phyloP scores from a whole-genome alignment of 2,888 invertebrate genomes.

The Lasioglossum villosulum region DNA sequence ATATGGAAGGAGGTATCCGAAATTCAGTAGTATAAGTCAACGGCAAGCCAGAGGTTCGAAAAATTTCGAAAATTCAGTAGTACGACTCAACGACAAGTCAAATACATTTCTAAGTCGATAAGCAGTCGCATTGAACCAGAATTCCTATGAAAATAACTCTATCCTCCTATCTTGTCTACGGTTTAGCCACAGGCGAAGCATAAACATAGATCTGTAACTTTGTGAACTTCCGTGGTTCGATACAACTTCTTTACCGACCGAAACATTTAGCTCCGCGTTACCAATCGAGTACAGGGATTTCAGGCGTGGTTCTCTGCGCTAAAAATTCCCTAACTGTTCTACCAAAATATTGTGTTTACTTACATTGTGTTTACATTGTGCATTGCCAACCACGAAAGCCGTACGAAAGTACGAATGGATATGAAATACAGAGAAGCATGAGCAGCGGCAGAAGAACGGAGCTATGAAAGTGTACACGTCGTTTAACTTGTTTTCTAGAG shows the following conservation, averaged over 20 bases:
- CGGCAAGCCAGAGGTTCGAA: too few species aligned
- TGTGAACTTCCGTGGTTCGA: neutral
- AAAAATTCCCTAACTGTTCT: neutral
- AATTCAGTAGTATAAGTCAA: too few species aligned
- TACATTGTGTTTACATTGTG: neutral
- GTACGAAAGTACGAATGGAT: neutral
- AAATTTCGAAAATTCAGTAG: too few species aligned
- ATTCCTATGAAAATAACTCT: too few species aligned
- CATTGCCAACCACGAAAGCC: neutral
- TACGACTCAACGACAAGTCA: too few species aligned
- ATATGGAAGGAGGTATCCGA: too few species aligned
- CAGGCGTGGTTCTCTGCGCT: neutral
- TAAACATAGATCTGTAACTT: neutral
- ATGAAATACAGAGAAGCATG: neutral
- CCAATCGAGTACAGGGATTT: neutral
- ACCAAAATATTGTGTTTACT: neutral
- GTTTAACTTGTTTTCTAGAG: conserved; percentile 23
- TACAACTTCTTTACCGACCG: neutral
- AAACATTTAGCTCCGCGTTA: neutral
- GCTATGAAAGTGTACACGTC: conserved; percentile 29
- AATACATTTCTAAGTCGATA: too few species aligned
- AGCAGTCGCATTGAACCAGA: too few species aligned
- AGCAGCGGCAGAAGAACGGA: neutral
- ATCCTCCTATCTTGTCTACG: too few species aligned
- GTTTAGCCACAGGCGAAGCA: too few species aligned